Evolutionary conservation across 1,140 invertebrate genomes (phyloP), one percentile per base, ranked within the genome.

Genomic region (Pogonomyrmex californicus): DNA sequence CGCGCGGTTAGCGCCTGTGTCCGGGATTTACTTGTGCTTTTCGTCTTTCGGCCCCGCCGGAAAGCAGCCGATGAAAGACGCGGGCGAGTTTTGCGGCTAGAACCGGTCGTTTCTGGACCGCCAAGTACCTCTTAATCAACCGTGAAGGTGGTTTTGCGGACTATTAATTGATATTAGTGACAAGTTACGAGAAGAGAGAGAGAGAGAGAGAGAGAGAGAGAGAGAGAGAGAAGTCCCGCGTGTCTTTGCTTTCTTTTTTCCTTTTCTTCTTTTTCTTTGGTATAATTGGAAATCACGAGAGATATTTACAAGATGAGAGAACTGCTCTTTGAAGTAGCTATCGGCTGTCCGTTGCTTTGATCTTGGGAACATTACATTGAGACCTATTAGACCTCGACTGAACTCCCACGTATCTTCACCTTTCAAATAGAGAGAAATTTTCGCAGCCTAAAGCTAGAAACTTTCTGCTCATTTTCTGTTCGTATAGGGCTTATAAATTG

Each of bases 1-100:
- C n/a, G n/a, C n/a, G n/a, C 23, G 4, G 41, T 14, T n/a, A 17
- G 36, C 49, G 70, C 63, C 36, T 33, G 23, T n/a, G 41, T 30
- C 54, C 30, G 41, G 7, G 79, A 83, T 75, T 79, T 60, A 58
- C 79, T 83, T 47, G 63, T 81, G 68, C 79, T 83, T 83, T 83
- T 83, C 41, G 30, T 73, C 23, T 73, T 73, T 68, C n/a, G 47
- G 58, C 60, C 51, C 10, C 54, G 71, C 54, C 58, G 58, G 75
- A 36, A 75, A 36, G 30, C 76, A 14, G 47, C 49, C 58, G 71
- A 51, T 47, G 75, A 63, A 7, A 63, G 75, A 62, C 56, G 41
- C 30, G 60, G 44, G 60, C 60, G 58, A 78, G 60, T 49, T 78
- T 30, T 6, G 60, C 44, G 44, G 7, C 14, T 36, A 63, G n/a